Conservation (phyloP, 2,797 vertebrate species). For the Pristis pectinata region DNA sequence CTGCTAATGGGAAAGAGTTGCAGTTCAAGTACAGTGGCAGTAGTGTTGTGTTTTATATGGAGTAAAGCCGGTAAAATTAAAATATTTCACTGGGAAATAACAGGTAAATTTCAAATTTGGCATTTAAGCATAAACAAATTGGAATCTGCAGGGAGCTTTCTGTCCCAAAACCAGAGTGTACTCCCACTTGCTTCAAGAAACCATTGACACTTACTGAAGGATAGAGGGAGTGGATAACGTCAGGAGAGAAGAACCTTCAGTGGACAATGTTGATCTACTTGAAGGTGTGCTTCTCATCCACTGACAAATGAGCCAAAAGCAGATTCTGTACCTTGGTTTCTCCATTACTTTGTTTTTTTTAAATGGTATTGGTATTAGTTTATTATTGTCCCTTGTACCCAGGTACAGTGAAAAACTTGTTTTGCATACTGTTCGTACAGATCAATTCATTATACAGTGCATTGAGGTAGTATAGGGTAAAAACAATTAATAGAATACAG, state of each 20-base stretch:
- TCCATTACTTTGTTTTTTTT: not conserved
- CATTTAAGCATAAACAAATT: not conserved
- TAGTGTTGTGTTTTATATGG: not conserved
- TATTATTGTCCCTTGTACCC: no score
- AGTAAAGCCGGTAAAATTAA: not conserved
- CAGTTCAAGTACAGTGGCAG: not conserved
- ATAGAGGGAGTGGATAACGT: no score
- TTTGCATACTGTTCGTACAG: no score
- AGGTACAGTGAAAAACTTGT: no score
- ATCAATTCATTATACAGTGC: no score
- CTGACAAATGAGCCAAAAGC: not conserved
- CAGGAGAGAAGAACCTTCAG: not conserved
- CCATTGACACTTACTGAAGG: not conserved
- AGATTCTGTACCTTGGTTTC: not conserved
- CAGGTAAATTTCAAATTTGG: not conserved
- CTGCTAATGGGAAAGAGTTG: not conserved
- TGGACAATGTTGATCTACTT: not conserved
- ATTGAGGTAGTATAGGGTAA: no score
- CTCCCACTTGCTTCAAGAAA: not conserved
- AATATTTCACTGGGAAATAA: not conserved
- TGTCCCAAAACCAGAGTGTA: not conserved
- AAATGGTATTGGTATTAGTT: no score
- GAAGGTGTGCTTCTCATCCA: not conserved
- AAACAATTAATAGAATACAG: no score
- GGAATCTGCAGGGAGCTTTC: no score